Percentiles rank a stretch among this genome's conserved stretches.
Conservation (phyloP, 2,797 vertebrate genomes). For the Euthynnus affinis region DNA sequence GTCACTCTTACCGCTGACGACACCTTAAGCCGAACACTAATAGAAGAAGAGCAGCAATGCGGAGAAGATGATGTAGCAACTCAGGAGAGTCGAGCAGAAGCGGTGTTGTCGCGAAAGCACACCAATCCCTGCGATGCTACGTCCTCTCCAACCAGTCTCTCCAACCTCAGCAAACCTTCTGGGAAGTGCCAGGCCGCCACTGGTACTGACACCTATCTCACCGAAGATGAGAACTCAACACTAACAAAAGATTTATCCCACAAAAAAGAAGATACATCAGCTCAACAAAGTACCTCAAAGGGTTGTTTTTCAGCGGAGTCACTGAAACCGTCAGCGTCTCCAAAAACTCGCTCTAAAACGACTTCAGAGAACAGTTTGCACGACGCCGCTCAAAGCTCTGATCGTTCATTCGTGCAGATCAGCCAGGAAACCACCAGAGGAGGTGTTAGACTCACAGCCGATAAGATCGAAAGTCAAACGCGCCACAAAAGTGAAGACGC, state of each 20-base stretch:
- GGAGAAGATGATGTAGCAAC: rapidly evolving
- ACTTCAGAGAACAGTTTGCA: conserved; percentile 2
- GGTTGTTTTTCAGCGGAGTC: not conserved
- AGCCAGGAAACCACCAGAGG: conserved; percentile 69
- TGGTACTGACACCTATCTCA: not conserved
- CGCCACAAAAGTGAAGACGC: not conserved
- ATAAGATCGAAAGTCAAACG: conserved; percentile 6
- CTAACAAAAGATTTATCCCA: conserved; percentile 1
- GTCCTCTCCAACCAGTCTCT: not conserved
- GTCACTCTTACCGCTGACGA: conserved; percentile 47
- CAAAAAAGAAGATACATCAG: not conserved
- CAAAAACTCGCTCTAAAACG: not conserved
- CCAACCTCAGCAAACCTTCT: not conserved
- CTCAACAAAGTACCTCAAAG: conserved; percentile 15
- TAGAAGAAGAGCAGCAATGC: conserved; percentile 30
- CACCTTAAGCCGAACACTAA: conserved; percentile 53
- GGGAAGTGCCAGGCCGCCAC: not conserved
- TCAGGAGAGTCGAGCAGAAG: conserved; percentile 5
- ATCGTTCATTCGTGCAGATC: conserved; percentile 89
- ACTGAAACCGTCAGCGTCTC: not conserved
- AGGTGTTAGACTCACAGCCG: not conserved
- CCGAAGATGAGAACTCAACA: not conserved
- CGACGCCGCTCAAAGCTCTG: conserved; percentile 22
- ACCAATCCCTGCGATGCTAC: not conserved
- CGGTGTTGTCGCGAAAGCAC: not conserved